Percentiles rank a stretch among this genome's conserved stretches.
Conservation (phyloP, 2,888 invertebrate genomes). For the Linnaemya tessellans region DNA sequence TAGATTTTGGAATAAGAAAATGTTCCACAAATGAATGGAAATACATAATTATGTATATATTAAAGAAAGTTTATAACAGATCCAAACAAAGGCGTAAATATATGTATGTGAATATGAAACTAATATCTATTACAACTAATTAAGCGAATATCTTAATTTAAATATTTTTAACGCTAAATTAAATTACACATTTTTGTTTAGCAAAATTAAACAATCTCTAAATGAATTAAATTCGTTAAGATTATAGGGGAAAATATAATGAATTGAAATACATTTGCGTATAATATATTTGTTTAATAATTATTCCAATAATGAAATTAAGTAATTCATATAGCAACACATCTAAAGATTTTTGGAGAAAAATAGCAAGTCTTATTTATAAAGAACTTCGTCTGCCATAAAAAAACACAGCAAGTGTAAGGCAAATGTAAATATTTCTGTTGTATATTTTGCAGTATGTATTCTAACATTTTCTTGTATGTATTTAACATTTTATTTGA, state of each 20-base stretch:
- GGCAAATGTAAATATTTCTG: no score
- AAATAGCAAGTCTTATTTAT: not conserved
- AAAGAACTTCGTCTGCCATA: not conserved
- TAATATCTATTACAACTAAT: not conserved
- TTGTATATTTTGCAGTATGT: not conserved
- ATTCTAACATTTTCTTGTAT: not conserved
- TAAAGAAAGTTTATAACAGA: not conserved
- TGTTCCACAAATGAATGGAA: not conserved
- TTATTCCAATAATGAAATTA: constrained; percentile 38
- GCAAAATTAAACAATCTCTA: constrained; percentile 30
- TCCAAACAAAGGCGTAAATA: not conserved
- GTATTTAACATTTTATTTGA: not conserved
- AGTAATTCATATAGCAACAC: constrained; percentile 6
- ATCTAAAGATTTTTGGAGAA: not conserved
- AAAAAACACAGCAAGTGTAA: no score
- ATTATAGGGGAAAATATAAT: constrained; percentile 34
- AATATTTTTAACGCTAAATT: constrained; percentile 7
- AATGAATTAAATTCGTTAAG: constrained; percentile 48
- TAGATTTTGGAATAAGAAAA: not conserved
- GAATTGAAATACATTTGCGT: constrained; percentile 5
- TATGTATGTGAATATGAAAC: not conserved
- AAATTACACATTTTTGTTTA: constrained; percentile 33
- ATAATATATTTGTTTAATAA: constrained; percentile 15
- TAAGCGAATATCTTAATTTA: constrained; percentile 22
- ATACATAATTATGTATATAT: not conserved